phyloP scores from a whole-genome alignment of 2,797 vertebrate species.

The Spinibarbus caldwelli region DNA sequence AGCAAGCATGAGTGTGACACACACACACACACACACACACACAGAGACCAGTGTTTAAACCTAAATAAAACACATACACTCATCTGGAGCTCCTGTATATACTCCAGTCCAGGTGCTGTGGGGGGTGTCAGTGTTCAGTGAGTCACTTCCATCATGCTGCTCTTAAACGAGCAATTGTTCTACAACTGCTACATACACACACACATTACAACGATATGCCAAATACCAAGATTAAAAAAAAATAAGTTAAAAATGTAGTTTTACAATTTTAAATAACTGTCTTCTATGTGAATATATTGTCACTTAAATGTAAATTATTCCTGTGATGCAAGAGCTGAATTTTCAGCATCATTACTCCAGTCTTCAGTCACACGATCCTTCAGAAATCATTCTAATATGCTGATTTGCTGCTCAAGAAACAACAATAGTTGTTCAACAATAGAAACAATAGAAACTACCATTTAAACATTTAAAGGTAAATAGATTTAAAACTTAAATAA shows the following conservation, averaged over 20 bases:
- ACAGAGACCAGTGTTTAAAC: not conserved
- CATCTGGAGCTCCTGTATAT: constrained; percentile 1
- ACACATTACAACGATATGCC: not conserved
- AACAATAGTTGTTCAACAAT: too few relatives aligned
- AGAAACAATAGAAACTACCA: too few relatives aligned
- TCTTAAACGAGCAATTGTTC: constrained; percentile 6
- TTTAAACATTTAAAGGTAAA: too few relatives aligned
- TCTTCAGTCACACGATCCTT: too few relatives aligned
- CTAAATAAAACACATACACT: constrained; percentile 10
- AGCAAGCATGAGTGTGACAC: constrained; percentile 38
- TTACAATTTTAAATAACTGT: too few relatives aligned
- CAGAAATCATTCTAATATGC: not conserved
- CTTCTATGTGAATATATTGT: not conserved
- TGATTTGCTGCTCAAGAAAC: not conserved
- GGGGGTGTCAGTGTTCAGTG: too few relatives aligned
- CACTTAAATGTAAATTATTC: not conserved
- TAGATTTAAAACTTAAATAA: too few relatives aligned
- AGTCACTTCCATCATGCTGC: too few relatives aligned
- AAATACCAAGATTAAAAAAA: too few relatives aligned
- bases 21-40: constrained; percentile 6
- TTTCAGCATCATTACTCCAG: too few relatives aligned
- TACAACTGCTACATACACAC: not conserved
- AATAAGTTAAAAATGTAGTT: not conserved
- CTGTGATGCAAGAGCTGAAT: not conserved
- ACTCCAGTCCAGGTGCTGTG: constrained; percentile 11